Base-by-base conservation (phyloP, 2,888 invertebrate species). In the Subacronicta megacephala region DNA sequence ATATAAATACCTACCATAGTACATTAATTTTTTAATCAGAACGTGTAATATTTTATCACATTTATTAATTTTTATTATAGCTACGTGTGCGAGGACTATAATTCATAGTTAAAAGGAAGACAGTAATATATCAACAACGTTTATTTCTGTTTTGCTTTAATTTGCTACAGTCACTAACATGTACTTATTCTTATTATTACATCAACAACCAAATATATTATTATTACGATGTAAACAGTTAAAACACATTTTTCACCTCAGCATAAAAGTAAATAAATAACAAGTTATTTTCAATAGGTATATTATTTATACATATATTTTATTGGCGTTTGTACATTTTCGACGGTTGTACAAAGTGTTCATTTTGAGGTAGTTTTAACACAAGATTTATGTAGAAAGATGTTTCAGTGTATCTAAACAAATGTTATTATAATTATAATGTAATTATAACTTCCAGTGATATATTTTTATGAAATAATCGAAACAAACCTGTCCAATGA, bases 81-180 rank as follows among this genome's bases (percentile, higher is more conserved):
- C n/a, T n/a, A n/a, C n/a, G n/a, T n/a, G n/a, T n/a, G n/a, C n/a
- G n/a, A n/a, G 26, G 26, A 0, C 10, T 2, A 2, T 26, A 3
- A 23, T 1, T 26, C 9, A 26, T 23, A 9, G 10, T 10, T 42
- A 45, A 52, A 23, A 41, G 13, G 6, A 65, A 51, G 12, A 3
- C 38, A 47, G 2, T 50, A 1, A 29, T 50, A 0, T 65, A 65
- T 50, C 37, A 64, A 60, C 26, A 55, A 65, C 46, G 43, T 51
- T 65, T 43, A 54, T 64, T 64, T 7, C 0, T 50, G 33, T 10
- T 45, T 5, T 64, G 13, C 17, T n/a, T 36, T 53, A 29, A 35
- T 9, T 45, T 31, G 26, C 26, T 60, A 63, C 64, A 64, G 41
- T 45, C 33, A 37, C 29, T 42, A 64, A 15, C 49, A 60, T 54